phyloP scores from a whole-genome alignment of 92 coral and sea anemone genomes.

The Plumapathes pennacea region DNA sequence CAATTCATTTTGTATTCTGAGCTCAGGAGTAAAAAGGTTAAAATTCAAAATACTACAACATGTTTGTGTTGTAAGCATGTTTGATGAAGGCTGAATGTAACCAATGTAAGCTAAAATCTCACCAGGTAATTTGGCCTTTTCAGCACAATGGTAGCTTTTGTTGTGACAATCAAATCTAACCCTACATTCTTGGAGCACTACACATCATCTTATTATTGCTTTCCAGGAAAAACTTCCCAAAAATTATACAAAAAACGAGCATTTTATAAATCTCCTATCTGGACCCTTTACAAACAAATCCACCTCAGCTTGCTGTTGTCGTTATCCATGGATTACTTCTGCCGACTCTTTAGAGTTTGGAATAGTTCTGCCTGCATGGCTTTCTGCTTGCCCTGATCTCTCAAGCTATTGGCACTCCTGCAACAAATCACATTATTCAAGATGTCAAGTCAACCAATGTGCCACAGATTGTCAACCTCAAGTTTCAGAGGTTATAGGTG shows the following conservation, averaged over 20 bases:
- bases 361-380: conserved; percentile 92
- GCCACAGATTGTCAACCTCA: neutral
- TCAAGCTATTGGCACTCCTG: conserved; percentile 85
- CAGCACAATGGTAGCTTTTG: too few species aligned
- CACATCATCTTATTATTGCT: too few species aligned
- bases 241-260: conserved; percentile 38
- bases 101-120: too few species aligned
- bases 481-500: neutral
- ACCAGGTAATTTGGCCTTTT: too few species aligned
- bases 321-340: conserved; percentile 26
- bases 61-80: too few species aligned
- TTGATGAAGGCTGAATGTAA: too few species aligned
- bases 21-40: too few species aligned
- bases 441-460: neutral
- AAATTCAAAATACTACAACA: too few species aligned
- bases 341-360: conserved; percentile 82
- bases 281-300: too few species aligned
- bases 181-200: too few species aligned
- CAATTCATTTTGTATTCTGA: too few species aligned
- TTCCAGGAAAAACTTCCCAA: conserved; percentile 21
- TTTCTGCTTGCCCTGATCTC: conserved; percentile 75
- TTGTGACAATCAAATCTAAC: too few species aligned
- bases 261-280: conserved; percentile 22
- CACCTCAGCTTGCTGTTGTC: conserved; percentile 2
- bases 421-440: neutral